Evolutionary conservation across 2,888 invertebrate species (phyloP).

Genomic region (Thelaira solivaga): DNA sequence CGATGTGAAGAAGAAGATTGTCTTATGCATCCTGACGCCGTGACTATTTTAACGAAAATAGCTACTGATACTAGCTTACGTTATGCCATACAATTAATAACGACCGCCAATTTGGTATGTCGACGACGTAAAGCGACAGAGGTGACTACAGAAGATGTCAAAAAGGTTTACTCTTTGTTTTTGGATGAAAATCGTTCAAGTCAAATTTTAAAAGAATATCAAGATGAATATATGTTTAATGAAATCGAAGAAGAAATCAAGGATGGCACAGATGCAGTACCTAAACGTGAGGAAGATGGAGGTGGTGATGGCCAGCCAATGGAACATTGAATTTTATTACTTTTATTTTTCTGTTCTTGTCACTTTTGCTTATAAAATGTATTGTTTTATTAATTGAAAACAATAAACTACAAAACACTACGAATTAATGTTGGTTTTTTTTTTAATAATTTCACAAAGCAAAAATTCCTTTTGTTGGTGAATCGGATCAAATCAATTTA

Average conservation of each 20-base stretch:
- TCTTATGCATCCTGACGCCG: conserved; percentile 92
- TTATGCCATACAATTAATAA: conserved; percentile 98
- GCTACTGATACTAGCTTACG: conserved; percentile 95
- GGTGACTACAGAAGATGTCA: conserved; percentile 92
- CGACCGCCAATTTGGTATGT: conserved; percentile 96
- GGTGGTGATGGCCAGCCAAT: conserved; percentile 71
- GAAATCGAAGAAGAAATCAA: conserved; percentile 77
- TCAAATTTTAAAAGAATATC: conserved; percentile 95
- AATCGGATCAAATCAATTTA: too few relatives aligned
- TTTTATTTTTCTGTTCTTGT: too few relatives aligned
- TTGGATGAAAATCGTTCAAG: conserved; percentile 95
- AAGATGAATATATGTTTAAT: conserved; percentile 96
- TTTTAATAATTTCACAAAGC: too few relatives aligned
- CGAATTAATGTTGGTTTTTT: too few relatives aligned
- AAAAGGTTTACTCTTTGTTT: conserved; percentile 95
- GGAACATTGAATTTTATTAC: conserved; percentile 71
- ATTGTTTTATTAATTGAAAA: conserved; percentile 22
- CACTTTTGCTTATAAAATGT: neutral
- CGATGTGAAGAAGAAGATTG: conserved; percentile 99
- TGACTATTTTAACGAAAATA: conserved; percentile 93
- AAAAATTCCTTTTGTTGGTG: too few relatives aligned
- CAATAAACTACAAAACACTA: conserved; percentile 13
- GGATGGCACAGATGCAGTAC: conserved; percentile 64
- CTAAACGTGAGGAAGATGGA: conserved; percentile 66
- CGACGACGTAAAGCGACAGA: conserved; percentile 91